Percentiles rank a stretch among this genome's conserved stretches.
Evolutionary conservation across 1,140 invertebrate genomes (phyloP).

Genomic region (Brachionus rubens): DNA sequence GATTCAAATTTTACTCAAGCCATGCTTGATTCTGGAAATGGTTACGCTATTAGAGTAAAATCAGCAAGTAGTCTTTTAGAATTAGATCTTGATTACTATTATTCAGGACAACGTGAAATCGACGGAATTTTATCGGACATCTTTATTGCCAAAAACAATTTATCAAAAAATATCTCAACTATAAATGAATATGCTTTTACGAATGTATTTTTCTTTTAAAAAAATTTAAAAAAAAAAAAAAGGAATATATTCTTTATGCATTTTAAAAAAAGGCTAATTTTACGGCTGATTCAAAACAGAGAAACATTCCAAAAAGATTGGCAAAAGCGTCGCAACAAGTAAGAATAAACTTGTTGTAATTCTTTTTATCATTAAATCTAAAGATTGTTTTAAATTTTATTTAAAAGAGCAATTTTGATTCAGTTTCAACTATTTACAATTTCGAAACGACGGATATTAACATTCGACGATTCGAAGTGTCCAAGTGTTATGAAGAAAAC

Average conservation of each 20-base stretch:
- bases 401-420: not conserved
- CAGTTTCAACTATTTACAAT: conserved; percentile 33
- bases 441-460: conserved; percentile 7
- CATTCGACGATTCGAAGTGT: conserved; percentile 20
- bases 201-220: not conserved
- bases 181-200: conserved; percentile 20
- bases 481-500: not conserved
- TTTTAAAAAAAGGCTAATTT: no score
- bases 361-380: not conserved
- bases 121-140: conserved; percentile 1
- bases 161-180: not conserved
- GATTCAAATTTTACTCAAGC: conserved; percentile 35
- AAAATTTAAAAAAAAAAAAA: not conserved
- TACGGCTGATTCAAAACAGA: conserved; percentile 12
- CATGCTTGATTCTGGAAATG: not conserved
- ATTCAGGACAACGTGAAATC: not conserved
- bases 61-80: conserved; percentile 5
- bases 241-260: no score
- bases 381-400: not conserved
- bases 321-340: not conserved
- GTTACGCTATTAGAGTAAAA: conserved; percentile 14
- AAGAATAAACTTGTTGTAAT: no score
- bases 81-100: conserved; percentile 25
- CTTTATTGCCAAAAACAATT: not conserved
- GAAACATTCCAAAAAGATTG: conserved; percentile 12